A percentile compares a stretch with the other conserved stretches of the same genome.
phyloP scores from a whole-genome alignment of 2,113 vertebrate species.

The Actenoides hombroni region DNA sequence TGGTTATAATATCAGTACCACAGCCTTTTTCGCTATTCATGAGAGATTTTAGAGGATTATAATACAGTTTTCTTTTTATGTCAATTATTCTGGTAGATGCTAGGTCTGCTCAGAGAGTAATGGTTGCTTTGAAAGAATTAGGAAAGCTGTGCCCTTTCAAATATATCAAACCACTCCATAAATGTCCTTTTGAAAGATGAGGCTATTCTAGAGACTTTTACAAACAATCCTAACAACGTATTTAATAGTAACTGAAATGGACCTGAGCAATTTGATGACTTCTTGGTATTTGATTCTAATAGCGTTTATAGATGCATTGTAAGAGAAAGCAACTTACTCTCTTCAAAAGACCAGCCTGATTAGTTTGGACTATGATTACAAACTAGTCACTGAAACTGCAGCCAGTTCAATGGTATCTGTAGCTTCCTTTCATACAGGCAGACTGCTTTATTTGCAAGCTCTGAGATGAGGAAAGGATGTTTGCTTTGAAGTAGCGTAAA shows the following conservation, averaged over 20 bases:
- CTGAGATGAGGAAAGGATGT: not conserved
- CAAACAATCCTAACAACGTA: not conserved
- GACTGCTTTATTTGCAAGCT: not conserved
- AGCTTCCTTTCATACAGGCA: not conserved
- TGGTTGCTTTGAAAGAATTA: not conserved
- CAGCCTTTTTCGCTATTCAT: not conserved
- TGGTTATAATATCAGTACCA: not conserved
- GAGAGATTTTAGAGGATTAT: not conserved
- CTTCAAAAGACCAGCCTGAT: not conserved
- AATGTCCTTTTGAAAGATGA: conserved; percentile 2
- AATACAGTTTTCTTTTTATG: not conserved
- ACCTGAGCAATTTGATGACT: not conserved
- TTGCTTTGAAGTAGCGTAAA: not conserved
- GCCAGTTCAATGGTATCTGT: not conserved
- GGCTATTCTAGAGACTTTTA: not conserved
- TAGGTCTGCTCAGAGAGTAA: not conserved
- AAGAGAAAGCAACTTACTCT: not conserved
- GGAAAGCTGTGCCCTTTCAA: not conserved
- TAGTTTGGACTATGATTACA: not conserved
- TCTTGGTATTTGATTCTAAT: not conserved
- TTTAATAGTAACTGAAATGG: not conserved
- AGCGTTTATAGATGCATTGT: not conserved
- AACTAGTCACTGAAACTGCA: not conserved
- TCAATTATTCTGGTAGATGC: not conserved
- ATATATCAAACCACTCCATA: not conserved